Evolutionary conservation across 64 coral and sea anemone species (phyloP), one percentile per base, ranked within the genome.

Genomic region (Montipora foliosa): DNA sequence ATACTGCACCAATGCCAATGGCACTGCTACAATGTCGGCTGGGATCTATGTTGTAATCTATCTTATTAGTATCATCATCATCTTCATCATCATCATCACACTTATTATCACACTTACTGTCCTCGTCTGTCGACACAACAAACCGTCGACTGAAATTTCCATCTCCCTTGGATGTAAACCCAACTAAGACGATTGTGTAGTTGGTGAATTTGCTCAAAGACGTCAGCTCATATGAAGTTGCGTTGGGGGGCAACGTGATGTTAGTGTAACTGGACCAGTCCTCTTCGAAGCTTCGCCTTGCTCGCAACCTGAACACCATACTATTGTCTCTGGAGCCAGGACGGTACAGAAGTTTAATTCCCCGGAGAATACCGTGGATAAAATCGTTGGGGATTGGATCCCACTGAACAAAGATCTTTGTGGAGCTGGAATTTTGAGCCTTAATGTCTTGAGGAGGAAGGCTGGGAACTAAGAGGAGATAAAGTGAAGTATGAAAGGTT

Each of bases 111-210:
- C 68, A 53, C 96, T 92, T 8, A 98, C 96, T 89, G 22, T 91
- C 74, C 76, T 98, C 96, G 60, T 95, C 96, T 0, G 96, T 98
- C 7, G 79, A 88, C 9, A 89, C 78, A 69, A 76, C 58, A 22
- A 81, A 55, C 10, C 70, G 20, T n/a, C 73, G 74, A 47, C 81
- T 92, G 29, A 68, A 47, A 7, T 67, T 74, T 71, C 96, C 96
- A 72, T 88, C 64, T 72, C 96, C 96, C 76, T 91, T 91, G 8
- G 81, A 48, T 73, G 96, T 98, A 67, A 89, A 98, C 6, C 93
- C 96, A 69, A 91, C 47, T 58, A 98, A n/a, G 61, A 72, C 49
- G n/a, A 95, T 78, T 13, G 78, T 87, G 50, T 98, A 98, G 77
- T 79, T 87, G 1, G 92, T 98, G 79, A 79, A 98, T 78, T 93